phyloP scores from a whole-genome alignment of 2,888 invertebrate genomes.

The Aquatica leii region DNA sequence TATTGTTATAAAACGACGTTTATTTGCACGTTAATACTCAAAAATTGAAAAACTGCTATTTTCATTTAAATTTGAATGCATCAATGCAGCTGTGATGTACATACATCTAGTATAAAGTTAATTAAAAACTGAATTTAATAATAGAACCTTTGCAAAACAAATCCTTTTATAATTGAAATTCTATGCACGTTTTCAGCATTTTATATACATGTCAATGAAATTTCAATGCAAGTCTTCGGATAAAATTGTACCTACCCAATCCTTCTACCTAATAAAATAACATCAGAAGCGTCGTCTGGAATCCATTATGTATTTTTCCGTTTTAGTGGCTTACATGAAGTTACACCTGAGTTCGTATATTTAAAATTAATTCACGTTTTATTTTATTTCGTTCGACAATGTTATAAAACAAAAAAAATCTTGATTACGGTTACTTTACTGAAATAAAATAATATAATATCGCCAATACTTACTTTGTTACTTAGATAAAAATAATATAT shows the following conservation, averaged over 20 bases:
- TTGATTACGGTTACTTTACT: too few species aligned
- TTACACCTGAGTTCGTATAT: slow-evolving; percentile 14
- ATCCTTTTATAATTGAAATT: slow-evolving; percentile 33
- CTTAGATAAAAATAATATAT: too few species aligned
- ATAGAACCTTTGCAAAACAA: slow-evolving; percentile 21
- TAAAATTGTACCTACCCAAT: slow-evolving; percentile 28
- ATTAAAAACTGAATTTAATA: slow-evolving; percentile 23
- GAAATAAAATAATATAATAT: too few species aligned
- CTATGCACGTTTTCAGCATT: slow-evolving; percentile 32
- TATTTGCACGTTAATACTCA: too few species aligned
- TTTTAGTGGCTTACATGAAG: slow-evolving; percentile 15
- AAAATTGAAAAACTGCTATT: too few species aligned
- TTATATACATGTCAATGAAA: slow-evolving; percentile 36
- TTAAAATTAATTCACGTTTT: slow-evolving; percentile 16
- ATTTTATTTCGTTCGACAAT: too few species aligned
- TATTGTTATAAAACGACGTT: too few species aligned
- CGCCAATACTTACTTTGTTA: too few species aligned
- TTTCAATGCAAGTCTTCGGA: slow-evolving; percentile 31
- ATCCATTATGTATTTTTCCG: slow-evolving; percentile 25
- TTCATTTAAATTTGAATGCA: too few species aligned
- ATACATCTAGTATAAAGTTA: slow-evolving; percentile 21
- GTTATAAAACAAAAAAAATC: background rate
- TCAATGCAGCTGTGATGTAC: too few species aligned
- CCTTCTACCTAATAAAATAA: slow-evolving; percentile 28
- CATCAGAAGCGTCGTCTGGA: slow-evolving; percentile 21